These are phyloP conservation scores for Sarcophilus harrisii DNA, from an alignment of 2,797 vertebrate species.

Conservation along the genomic window DNA sequence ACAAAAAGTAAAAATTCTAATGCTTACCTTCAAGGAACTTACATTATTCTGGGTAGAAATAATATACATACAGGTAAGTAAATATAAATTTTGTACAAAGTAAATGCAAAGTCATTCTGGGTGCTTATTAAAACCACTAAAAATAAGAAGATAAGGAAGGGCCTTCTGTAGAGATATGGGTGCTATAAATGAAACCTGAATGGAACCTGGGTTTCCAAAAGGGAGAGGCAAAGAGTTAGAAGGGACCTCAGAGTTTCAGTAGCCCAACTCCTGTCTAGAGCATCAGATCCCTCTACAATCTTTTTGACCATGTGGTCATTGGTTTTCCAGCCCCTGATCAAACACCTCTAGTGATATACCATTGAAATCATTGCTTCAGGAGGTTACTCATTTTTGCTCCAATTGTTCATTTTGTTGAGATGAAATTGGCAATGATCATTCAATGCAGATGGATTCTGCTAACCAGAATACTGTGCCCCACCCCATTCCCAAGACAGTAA, in stretches of 20 bases:
- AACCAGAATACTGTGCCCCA: not conserved
- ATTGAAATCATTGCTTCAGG: not conserved
- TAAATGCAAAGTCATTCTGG: not conserved
- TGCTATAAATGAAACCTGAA: not conserved
- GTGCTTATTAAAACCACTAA: not conserved
- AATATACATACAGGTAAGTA: not conserved
- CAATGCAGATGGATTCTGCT: not conserved
- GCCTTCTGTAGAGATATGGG: not conserved
- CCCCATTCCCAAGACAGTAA: not conserved
- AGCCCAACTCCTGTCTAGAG: not conserved
- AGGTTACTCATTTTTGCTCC: not conserved
- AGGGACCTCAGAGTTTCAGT: not conserved
- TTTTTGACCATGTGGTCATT: not conserved
- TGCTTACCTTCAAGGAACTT: not conserved
- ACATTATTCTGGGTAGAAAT: not conserved
- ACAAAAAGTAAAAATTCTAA: not conserved
- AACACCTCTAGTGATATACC: not conserved
- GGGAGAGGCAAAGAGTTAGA: not conserved
- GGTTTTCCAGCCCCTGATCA: not conserved
- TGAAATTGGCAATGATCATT: not conserved
- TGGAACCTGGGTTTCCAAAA: not conserved
- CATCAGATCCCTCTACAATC: not conserved
- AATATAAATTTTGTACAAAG: not conserved
- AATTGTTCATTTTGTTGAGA: not conserved
- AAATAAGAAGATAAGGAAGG: not conserved